These are phyloP conservation scores for Dusona sp. DNA, from an alignment of 2,888 invertebrate species.

Conservation along the genomic window DNA sequence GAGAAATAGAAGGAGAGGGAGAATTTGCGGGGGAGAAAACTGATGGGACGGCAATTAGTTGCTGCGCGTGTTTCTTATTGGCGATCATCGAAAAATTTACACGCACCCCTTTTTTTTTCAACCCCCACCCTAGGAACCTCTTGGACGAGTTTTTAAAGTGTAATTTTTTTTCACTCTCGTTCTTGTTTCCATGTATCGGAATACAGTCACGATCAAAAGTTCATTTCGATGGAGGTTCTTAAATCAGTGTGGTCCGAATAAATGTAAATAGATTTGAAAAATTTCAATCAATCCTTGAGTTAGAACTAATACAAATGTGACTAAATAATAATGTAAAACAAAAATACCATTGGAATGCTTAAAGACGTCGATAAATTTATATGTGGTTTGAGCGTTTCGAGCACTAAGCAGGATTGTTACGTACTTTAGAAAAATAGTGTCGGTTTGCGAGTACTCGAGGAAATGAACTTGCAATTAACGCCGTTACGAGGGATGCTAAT, in stretches of 20 bases:
- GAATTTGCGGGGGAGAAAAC: constrained; percentile 59
- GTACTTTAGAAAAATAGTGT: neutral
- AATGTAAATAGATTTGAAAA: neutral
- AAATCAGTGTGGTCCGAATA: no score
- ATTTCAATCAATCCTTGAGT: no score
- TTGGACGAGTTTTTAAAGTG: constrained; percentile 37
- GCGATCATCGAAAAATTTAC: constrained; percentile 59
- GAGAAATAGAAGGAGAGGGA: constrained; percentile 38
- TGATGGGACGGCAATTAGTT: constrained; percentile 74
- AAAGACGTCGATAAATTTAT: neutral
- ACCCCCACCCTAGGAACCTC: neutral
- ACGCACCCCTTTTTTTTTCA: constrained; percentile 48
- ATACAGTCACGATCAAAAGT: neutral
- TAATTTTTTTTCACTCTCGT: neutral
- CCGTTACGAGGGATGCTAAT: constrained; percentile 77
- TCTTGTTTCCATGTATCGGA: neutral
- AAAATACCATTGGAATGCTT: neutral
- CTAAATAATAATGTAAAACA: neutral
- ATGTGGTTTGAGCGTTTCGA: neutral
- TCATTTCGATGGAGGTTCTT: neutral
- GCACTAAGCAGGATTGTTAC: constrained; percentile 20
- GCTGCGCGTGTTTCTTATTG: constrained; percentile 60
- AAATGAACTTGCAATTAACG: constrained; percentile 77
- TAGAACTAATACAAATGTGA: neutral
- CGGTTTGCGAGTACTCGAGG: constrained; percentile 47